phyloP scores from a whole-genome alignment of 2,113 vertebrate species.

The Caranx melampygus region DNA sequence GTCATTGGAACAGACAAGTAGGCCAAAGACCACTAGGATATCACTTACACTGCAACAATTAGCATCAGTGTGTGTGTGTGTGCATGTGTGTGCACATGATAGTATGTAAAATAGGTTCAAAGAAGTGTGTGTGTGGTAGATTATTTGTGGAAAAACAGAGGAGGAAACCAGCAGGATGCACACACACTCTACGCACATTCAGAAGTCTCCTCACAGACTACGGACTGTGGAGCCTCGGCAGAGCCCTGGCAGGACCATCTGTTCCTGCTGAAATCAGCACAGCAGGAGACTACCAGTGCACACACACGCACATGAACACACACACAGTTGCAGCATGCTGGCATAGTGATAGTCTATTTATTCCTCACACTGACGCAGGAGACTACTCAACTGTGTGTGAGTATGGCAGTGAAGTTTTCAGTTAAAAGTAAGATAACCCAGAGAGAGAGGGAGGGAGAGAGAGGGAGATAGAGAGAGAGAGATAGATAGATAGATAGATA shows the following conservation, averaged over 20 bases:
- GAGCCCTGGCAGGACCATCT: conserved; percentile 72
- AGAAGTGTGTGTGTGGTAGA: conserved; percentile 31
- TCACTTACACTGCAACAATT: conserved; percentile 59
- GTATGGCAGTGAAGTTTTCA: conserved; percentile 12
- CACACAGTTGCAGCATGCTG: conserved; percentile 52
- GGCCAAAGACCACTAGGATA: conserved; percentile 72
- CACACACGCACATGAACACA: conserved; percentile 40
- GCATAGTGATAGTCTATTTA: conserved; percentile 69
- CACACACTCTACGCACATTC: conserved; percentile 36
- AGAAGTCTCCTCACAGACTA: conserved; percentile 54
- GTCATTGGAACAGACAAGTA: conserved; percentile 68
- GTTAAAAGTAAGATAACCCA: conserved; percentile 19
- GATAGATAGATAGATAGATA: conserved; percentile 15
- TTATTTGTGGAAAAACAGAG: conserved; percentile 45
- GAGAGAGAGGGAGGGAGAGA: not conserved
- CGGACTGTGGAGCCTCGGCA: conserved; percentile 49
- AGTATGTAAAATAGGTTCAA: conserved; percentile 35
- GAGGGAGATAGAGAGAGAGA: conserved; percentile 8
- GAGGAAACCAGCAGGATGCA: conserved; percentile 34
- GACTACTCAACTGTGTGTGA: conserved; percentile 29
- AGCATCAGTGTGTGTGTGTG: conserved; percentile 9
- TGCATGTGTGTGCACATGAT: not conserved
- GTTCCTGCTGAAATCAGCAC: conserved; percentile 77
- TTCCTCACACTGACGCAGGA: conserved; percentile 62
- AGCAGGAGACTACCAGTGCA: conserved; percentile 55